A percentile compares a stretch with the other conserved stretches of the same genome.
Evolutionary conservation across 2,113 vertebrate species (phyloP).

Genomic region (Puffinus mauretanicus): DNA sequence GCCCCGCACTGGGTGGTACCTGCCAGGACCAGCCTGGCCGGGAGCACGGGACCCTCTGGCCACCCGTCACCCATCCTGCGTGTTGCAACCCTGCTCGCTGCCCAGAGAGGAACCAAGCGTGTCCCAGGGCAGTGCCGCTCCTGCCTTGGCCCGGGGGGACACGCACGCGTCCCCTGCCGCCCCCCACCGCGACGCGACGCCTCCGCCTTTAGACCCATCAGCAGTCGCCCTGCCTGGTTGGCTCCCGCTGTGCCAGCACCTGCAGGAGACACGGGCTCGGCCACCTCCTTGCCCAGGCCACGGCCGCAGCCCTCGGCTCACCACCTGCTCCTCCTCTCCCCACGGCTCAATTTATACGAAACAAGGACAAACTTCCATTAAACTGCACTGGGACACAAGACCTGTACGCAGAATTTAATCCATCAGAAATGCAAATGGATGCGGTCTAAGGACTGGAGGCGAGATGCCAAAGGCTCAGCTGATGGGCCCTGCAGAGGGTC

Average conservation of each 20-base stretch:
- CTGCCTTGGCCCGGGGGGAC: accelerated
- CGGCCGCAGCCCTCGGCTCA: not conserved
- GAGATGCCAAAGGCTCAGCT: not conserved
- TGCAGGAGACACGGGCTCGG: not conserved
- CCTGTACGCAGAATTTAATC: not conserved
- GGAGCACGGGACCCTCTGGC: not conserved
- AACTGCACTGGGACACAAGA: not conserved
- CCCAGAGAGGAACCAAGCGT: not conserved
- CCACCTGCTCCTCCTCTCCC: not conserved
- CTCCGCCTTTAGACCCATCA: not conserved
- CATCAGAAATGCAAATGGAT: not conserved
- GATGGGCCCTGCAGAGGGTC: not conserved
- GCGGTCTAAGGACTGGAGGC: not conserved
- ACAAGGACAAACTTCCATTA: not conserved
- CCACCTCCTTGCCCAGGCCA: not conserved
- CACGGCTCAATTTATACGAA: accelerated
- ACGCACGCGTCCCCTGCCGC: accelerated
- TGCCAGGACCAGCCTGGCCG: accelerated
- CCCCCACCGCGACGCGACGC: accelerated
- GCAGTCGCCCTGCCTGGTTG: not conserved
- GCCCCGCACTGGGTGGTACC: accelerated
- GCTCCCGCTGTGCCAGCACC: not conserved
- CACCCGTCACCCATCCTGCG: not conserved
- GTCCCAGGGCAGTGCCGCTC: not conserved
- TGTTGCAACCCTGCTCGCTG: not conserved